Evolutionary conservation across 2,888 invertebrate species (phyloP).

Genomic region (Standfussiana lucernea): DNA sequence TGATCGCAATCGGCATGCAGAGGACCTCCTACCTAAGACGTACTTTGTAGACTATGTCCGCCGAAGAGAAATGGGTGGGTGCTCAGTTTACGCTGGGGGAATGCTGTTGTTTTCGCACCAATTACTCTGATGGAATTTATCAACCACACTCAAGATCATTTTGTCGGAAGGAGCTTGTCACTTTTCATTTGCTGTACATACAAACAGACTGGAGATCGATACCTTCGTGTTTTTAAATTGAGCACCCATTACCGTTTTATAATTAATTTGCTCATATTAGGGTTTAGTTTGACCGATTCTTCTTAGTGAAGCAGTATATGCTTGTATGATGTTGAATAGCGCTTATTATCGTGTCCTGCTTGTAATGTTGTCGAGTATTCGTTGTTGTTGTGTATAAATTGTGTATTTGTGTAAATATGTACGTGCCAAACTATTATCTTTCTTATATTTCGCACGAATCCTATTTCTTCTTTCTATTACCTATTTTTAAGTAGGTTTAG

Average conservation of each 20-base stretch:
- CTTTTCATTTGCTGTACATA: slow-evolving; percentile 75
- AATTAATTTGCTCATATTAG: slow-evolving; percentile 80
- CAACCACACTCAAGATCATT: slow-evolving; percentile 49
- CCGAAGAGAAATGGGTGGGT: slow-evolving; percentile 90
- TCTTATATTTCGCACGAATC: slow-evolving; percentile 50
- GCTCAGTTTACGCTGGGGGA: slow-evolving; percentile 89
- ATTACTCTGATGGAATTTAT: slow-evolving; percentile 58
- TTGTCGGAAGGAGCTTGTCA: slow-evolving; percentile 68
- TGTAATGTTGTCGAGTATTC: slow-evolving; percentile 61
- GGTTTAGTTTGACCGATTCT: slow-evolving; percentile 68
- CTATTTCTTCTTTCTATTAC: slow-evolving; percentile 41
- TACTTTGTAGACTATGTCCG: slow-evolving; percentile 90
- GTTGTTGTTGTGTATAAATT: slow-evolving; percentile 56
- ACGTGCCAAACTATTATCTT: slow-evolving; percentile 41
- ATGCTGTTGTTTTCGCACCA: slow-evolving; percentile 77
- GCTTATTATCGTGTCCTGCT: slow-evolving; percentile 65
- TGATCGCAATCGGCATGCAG: slow-evolving; percentile 85
- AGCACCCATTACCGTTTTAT: slow-evolving; percentile 85
- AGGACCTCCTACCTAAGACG: slow-evolving; percentile 88
- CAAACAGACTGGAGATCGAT: slow-evolving; percentile 78
- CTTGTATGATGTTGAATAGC: slow-evolving; percentile 47
- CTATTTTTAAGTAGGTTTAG: slow-evolving; percentile 39
- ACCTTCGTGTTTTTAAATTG: slow-evolving; percentile 87
- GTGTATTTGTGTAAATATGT: slow-evolving; percentile 47
- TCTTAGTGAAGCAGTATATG: slow-evolving; percentile 60